Evolutionary conservation across 2,888 invertebrate species (phyloP), one percentile per base, ranked within the genome.

Genomic region (Germaria angustata): DNA sequence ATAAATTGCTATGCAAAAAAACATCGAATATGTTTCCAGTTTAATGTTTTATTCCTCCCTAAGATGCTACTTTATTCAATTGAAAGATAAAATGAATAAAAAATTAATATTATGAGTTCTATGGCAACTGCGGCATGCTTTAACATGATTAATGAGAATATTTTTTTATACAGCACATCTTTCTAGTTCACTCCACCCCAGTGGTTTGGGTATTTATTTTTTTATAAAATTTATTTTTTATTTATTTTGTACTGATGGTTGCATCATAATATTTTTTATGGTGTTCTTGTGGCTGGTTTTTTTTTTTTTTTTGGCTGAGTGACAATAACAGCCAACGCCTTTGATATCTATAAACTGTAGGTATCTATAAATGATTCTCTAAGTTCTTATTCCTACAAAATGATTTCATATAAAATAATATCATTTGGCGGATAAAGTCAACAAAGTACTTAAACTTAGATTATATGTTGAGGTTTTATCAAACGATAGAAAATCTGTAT

Each of bases 71-170:
- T 57, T 55, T 1, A 13, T 51, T 41, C 1, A 13, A 34, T 75
- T 0, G 11, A 69, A 36, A 15, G n/a, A 69, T n/a, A n/a, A 46
- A 41, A 63, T 34, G 41, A 15, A 46, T 41, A 22, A 44, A 44
- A 28, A 41, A 22, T 22, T 9, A n/a, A 55, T 63, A 44, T 68
- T 39, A 68, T 55, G 36, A 28, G 15, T 34, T 55, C 41, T 20
- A 69, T 57, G 51, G 66, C 73, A 75, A 65, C 57, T 84, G 78
- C 49, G 68, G 72, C 80, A 73, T 80, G 69, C 75, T 59, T 55
- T 57, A 85, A 81, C 84, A 89, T 89, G 89, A 89, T 89, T 87
- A 89, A 89, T 89, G 89, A 86, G 87, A 86, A 87, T 87, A 88
- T 87, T 87, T 88, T 87, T 87, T 85, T 65, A 86, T 6, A 28